phyloP scores from a whole-genome alignment of 2,888 invertebrate species.

The Augiades crinisus region DNA sequence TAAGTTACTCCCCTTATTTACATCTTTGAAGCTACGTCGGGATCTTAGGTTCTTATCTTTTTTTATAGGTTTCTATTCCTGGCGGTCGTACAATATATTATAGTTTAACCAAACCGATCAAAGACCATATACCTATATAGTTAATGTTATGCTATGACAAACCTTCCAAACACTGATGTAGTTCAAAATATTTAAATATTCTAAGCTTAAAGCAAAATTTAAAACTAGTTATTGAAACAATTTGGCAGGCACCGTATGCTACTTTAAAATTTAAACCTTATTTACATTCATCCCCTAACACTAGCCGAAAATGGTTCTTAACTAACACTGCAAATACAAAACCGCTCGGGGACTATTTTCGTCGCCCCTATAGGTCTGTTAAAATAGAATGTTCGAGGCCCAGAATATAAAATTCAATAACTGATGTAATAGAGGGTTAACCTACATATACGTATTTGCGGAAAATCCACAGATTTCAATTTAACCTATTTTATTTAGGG shows the following conservation, averaged over 20 bases:
- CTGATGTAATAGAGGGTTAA: conserved; percentile 37
- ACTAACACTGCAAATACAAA: conserved; percentile 54
- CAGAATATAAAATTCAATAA: conserved; percentile 69
- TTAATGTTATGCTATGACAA: too few species aligned
- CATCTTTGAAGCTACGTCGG: too few species aligned
- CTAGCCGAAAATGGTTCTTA: conserved; percentile 59
- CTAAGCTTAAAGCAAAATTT: too few species aligned
- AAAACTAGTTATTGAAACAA: background rate
- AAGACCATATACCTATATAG: too few species aligned
- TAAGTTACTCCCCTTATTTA: too few species aligned
- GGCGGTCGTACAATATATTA: too few species aligned
- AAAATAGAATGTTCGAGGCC: conserved; percentile 65
- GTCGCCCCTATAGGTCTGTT: conserved; percentile 59
- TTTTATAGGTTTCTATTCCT: too few species aligned
- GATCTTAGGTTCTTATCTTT: too few species aligned
- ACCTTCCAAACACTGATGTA: too few species aligned
- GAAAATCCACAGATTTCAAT: conserved; percentile 23
- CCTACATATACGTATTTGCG: conserved; percentile 33
- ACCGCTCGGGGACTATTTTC: conserved; percentile 61
- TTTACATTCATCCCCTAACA: conserved; percentile 67
- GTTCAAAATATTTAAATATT: too few species aligned
- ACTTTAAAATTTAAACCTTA: conserved; percentile 73
- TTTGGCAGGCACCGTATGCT: conserved; percentile 29
- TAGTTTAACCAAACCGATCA: too few species aligned
- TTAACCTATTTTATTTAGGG: background rate